Evolutionary conservation across 37 sponge, comb jelly and placozoan genomes (phyloP).

Genomic region (Beroe ovata): DNA sequence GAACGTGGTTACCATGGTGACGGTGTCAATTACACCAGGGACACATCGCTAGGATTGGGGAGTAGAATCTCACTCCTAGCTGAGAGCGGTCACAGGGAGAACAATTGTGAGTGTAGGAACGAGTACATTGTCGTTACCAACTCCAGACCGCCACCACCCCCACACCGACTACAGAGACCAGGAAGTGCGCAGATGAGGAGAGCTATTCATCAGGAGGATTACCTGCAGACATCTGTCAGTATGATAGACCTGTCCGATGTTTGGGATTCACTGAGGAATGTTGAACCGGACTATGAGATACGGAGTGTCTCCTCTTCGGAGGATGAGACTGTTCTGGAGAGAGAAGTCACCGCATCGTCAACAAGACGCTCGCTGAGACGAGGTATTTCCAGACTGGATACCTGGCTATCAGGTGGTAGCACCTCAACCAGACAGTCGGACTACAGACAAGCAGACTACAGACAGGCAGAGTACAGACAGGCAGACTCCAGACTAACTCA

Average conservation of each 20-base stretch:
- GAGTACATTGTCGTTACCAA: constrained; percentile 63
- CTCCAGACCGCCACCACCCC: constrained; percentile 10
- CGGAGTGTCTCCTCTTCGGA: constrained; percentile 47
- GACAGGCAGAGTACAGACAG: background rate
- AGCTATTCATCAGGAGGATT: background rate
- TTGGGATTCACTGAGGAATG: background rate
- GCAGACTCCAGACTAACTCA: too few species aligned
- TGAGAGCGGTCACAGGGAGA: constrained; percentile 7
- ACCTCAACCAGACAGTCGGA: background rate
- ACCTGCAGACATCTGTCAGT: background rate
- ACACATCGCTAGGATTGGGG: constrained; percentile 23
- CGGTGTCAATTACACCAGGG: background rate
- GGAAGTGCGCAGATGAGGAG: constrained; percentile 8
- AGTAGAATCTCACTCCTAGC: constrained; percentile 3
- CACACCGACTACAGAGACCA: background rate
- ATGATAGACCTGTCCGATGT: constrained; percentile 62
- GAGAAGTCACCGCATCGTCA: background rate
- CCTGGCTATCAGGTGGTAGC: background rate
- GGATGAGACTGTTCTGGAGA: background rate
- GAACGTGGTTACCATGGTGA: background rate
- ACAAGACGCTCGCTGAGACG: background rate
- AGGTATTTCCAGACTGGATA: background rate
- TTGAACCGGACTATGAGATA: constrained; percentile 61
- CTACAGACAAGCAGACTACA: too few species aligned
- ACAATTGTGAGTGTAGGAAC: constrained; percentile 46